Evolutionary conservation across 2,113 vertebrate genomes (phyloP).

Genomic region (Python bivittatus): DNA sequence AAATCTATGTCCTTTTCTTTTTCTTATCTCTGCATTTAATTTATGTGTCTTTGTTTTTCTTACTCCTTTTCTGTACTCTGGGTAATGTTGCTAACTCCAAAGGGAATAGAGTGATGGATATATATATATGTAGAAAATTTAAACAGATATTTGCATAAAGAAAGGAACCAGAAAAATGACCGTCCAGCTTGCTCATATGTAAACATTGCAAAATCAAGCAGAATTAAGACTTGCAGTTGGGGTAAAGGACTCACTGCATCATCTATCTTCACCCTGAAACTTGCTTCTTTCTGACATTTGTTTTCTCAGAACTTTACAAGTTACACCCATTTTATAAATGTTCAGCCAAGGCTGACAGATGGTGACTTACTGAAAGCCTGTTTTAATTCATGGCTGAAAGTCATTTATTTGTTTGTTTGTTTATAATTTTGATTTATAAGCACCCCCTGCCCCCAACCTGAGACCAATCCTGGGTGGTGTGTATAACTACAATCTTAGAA

Average conservation of each 20-base stretch:
- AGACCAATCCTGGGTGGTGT: no score
- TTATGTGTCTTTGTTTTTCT: no score
- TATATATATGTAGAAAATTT: no score
- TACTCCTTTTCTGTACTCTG: no score
- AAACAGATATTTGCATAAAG: background rate
- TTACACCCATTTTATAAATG: background rate
- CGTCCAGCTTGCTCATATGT: background rate
- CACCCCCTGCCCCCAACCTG: no score
- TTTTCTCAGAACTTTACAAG: no score
- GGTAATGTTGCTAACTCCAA: no score
- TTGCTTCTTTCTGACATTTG: background rate
- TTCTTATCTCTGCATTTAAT: background rate
- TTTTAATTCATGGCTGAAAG: background rate
- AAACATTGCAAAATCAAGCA: background rate
- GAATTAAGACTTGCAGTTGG: background rate
- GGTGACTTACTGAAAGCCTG: background rate
- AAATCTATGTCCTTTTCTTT: no score
- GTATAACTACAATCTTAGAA: no score
- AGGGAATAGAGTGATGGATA: no score
- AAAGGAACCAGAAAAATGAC: background rate
- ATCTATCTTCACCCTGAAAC: background rate
- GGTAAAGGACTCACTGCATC: background rate
- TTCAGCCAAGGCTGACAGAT: background rate
- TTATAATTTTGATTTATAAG: no score
- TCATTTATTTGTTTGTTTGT: no score